Percentiles rank a stretch among this genome's conserved stretches.
Conservation (phyloP, 1,140 invertebrate genomes). For the Mamestra configurata region DNA sequence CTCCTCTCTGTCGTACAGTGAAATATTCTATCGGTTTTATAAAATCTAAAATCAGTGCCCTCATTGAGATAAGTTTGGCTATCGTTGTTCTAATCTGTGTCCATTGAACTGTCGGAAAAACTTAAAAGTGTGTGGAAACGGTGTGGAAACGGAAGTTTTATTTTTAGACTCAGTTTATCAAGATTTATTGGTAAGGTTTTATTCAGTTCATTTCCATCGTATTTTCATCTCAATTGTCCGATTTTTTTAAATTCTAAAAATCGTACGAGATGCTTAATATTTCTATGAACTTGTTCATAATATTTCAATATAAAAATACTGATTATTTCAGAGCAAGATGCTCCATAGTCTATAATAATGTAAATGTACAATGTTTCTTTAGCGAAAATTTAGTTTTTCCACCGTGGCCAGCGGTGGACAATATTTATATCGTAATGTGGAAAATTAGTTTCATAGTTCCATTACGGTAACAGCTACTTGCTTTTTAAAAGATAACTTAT, state of each 20-base stretch:
- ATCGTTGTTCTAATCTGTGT: background rate
- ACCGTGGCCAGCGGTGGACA: too few relatives aligned
- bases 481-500: background rate
- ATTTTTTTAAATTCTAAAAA: too few relatives aligned
- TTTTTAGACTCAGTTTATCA: background rate
- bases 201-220: background rate
- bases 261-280: too few relatives aligned
- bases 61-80: background rate
- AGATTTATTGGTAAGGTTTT: slow-evolving; percentile 5
- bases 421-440: background rate
- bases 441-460: background rate
- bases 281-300: too few relatives aligned
- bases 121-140: background rate
- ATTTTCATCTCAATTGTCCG: too few relatives aligned
- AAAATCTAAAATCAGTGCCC: background rate
- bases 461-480: background rate
- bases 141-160: background rate
- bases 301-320: too few relatives aligned
- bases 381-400: too few relatives aligned
- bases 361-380: too few relatives aligned
- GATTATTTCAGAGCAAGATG: too few relatives aligned
- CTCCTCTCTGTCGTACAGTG: background rate
- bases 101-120: background rate
- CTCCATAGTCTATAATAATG: too few relatives aligned
- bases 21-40: background rate